These are phyloP conservation scores for Morus bassanus DNA, from an alignment of 2,797 vertebrate species.

Conservation along the genomic window DNA sequence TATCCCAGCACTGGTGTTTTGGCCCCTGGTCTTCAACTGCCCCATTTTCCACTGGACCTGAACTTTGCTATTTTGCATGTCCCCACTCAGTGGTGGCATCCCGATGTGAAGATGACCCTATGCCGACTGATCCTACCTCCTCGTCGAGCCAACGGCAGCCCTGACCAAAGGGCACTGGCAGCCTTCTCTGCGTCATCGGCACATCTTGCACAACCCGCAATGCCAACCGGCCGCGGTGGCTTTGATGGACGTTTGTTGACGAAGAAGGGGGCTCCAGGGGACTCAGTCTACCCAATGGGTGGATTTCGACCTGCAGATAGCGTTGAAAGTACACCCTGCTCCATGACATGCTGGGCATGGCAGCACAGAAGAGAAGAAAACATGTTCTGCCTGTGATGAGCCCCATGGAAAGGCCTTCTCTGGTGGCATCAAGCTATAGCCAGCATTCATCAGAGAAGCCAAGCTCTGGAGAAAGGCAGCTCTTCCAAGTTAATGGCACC, in stretches of 20 bases:
- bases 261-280: not conserved
- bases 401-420: not conserved
- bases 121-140: not conserved
- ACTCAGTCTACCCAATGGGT: not conserved
- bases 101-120: not conserved
- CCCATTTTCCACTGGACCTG: not conserved
- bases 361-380: not conserved
- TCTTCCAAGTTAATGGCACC: not conserved
- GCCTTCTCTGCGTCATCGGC: not conserved
- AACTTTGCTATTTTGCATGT: not conserved
- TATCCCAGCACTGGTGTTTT: not conserved
- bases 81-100: not conserved
- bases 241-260: not conserved
- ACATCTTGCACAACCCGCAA: not conserved
- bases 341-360: not conserved
- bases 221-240: accelerated
- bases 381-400: not conserved
- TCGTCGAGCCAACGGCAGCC: not conserved
- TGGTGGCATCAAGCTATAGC: not conserved
- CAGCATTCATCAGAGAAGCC: not conserved
- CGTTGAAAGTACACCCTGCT: not conserved
- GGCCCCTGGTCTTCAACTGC: not conserved
- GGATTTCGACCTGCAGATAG: constrained; percentile 17
- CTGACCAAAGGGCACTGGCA: constrained; percentile 25
- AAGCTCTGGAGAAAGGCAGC: not conserved